Base-by-base conservation (phyloP, 1,140 invertebrate species). In the Cataglyphis hispanica region DNA sequence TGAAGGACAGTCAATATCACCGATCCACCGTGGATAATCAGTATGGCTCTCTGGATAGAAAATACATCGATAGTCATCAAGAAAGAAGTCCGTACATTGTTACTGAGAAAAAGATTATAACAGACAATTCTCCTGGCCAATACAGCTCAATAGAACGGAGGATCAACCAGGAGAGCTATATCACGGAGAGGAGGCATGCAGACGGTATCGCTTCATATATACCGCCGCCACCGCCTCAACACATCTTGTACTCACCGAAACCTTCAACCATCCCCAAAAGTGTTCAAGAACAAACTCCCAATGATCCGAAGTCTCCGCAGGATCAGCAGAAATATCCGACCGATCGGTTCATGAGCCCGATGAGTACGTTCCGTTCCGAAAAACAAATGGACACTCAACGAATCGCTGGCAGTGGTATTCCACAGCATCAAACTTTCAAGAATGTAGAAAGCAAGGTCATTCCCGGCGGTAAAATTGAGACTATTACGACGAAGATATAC, bases 401-500 rank as follows among this genome's bases (percentile, higher is more conserved):
- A 69, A 77, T 77, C 8, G 50, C 46, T 5, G 67, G 50, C 2
- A 67, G 50, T 2, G 34, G 37, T 0, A 43, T 92, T 0, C 91
- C 92, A 0, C 93, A 94, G 8, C 92, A 85, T 84, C 93, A 94
- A 56, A 91, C 83, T 0, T 87, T 86, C n/a, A 94, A 89, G 43
- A 94, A 93, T 56, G 61, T 93, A 4, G 93, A 94, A 16, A 91
- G 67, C 10, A 94, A 92, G 53, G 43, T 77, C 0, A 69, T 91
- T 1, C 93, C 93, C 11, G 92, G 91, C 11, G 93, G 91, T 0
- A 92, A 89, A 31, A 88, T 95, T 22, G 94, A 95, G 1, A 94
- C 94, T 0, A 92, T 93, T 43, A 94, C 92, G 5, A 95, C 95
- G 40, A 95, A 95, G 77, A 93, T 95, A 43, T 96, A 94, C 77